Conservation (phyloP, 2,113 vertebrate species). For the Salvelinus namaycush region DNA sequence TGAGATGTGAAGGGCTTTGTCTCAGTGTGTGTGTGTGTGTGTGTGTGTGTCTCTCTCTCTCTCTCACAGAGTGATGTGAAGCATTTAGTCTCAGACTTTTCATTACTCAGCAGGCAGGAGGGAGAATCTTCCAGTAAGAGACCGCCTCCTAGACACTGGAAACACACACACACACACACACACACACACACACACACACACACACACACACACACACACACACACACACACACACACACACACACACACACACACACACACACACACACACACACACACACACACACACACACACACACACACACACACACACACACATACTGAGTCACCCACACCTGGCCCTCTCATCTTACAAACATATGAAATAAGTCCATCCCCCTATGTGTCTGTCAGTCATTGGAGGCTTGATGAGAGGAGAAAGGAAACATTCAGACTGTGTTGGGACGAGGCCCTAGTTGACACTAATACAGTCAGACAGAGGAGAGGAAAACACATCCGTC, state of each 20-base stretch:
- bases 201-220: slow-evolving; percentile 18
- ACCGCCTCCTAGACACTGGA: slow-evolving; percentile 25
- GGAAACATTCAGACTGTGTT: not conserved
- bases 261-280: slow-evolving; percentile 20
- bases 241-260: slow-evolving; percentile 16
- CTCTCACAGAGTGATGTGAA: slow-evolving; percentile 40
- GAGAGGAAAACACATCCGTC: not conserved
- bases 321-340: slow-evolving; percentile 37
- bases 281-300: slow-evolving; percentile 16
- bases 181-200: slow-evolving; percentile 19
- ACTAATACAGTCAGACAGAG: not conserved
- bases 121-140: slow-evolving; percentile 61
- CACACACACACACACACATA: slow-evolving; percentile 15
- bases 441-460: too few relatives aligned
- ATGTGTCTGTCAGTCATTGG: not conserved
- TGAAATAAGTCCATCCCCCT: too few relatives aligned
- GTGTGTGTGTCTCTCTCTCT: not conserved
- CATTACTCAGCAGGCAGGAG: slow-evolving; percentile 49
- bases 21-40: slow-evolving; percentile 5
- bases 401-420: not conserved
- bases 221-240: slow-evolving; percentile 17
- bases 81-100: slow-evolving; percentile 42
- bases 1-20: not conserved
- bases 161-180: slow-evolving; percentile 18
- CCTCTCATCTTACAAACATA: slow-evolving; percentile 25